Evolutionary conservation across 2,797 vertebrate species (phyloP), one percentile per base, ranked within the genome.

Genomic region (Cyprinella venusta): DNA sequence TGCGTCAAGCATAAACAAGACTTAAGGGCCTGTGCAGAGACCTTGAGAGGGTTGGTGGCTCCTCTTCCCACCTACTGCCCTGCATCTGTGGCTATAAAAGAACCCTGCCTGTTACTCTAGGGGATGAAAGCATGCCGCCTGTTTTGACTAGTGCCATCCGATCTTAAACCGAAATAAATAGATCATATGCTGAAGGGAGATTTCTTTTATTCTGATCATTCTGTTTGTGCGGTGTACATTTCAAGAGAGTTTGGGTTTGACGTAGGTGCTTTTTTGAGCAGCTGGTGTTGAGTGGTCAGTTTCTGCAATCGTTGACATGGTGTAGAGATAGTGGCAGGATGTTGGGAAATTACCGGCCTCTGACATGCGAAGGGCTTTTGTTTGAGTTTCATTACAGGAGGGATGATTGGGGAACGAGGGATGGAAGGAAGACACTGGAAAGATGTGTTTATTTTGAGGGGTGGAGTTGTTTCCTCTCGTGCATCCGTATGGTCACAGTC

Each of bases 281-380:
- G 12, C 10, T 61, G 12, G 54, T 61, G 68, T 69, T 75, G 68
- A 72, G 79, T 56, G 79, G 65, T 65, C 67, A 42, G 33, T 54
- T 82, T 67, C 56, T 77, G 79, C 48, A 77, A 48, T 36, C 24
- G 68, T 26, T 64, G 24, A 30, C 59, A 63, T 63, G 40, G 67
- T 72, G 65, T 45, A 80, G 48, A 48, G 83, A 85, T 70, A 72
- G 64, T 8, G 13, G 26, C 72, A 21, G 72, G 83, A 86, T 84
- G 79, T 84, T 87, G 78, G 80, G 81, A 68, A 64, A 74, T 82
- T 70, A 24, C 52, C 45, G 52, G 59, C 85, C 48, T 63, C 74
- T 86, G 88, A 85, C 83, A 69, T 71, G 84, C 71, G 30, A 81
- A 45, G 24, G 59, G 40, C 68, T 78, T 85, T 88, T 85, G 84